Conservation (phyloP, 2,888 invertebrate genomes). For the Conistra vaccinii region DNA sequence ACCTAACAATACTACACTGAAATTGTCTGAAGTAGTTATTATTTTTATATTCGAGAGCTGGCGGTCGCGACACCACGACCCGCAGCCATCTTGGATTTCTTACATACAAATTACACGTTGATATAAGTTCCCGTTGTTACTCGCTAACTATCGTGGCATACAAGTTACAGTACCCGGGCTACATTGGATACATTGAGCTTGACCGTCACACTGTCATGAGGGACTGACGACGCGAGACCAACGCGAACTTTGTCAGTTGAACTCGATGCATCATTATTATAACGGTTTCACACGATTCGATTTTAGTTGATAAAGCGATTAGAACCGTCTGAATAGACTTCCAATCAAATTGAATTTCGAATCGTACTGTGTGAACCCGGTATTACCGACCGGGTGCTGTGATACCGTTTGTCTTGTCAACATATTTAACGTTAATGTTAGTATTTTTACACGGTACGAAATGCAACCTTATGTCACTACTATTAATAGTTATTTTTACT, state of each 20-base stretch:
- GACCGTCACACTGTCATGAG: no score
- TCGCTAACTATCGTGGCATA: constrained; percentile 1
- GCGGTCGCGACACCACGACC: not conserved
- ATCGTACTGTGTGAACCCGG: no score
- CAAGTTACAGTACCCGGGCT: not conserved
- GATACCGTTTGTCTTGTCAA: constrained; percentile 35
- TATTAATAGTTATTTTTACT: constrained; percentile 6
- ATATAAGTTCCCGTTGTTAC: not conserved
- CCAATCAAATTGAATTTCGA: no score
- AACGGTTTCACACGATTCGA: no score
- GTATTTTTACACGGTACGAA: constrained; percentile 17
- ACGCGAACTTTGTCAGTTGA: not conserved
- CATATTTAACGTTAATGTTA: constrained; percentile 13
- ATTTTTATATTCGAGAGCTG: constrained; percentile 40
- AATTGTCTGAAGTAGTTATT: constrained; percentile 2
- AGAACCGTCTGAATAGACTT: no score
- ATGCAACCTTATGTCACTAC: not conserved
- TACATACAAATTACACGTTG: constrained; percentile 13
- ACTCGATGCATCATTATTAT: no score
- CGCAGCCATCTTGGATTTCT: constrained; percentile 31
- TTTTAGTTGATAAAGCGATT: no score
- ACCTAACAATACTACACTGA: constrained; percentile 33
- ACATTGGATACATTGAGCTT: not conserved
- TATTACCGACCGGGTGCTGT: not conserved
- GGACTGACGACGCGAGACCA: not conserved